phyloP scores from a whole-genome alignment of 2,113 vertebrate species.

The Hippolais icterina region DNA sequence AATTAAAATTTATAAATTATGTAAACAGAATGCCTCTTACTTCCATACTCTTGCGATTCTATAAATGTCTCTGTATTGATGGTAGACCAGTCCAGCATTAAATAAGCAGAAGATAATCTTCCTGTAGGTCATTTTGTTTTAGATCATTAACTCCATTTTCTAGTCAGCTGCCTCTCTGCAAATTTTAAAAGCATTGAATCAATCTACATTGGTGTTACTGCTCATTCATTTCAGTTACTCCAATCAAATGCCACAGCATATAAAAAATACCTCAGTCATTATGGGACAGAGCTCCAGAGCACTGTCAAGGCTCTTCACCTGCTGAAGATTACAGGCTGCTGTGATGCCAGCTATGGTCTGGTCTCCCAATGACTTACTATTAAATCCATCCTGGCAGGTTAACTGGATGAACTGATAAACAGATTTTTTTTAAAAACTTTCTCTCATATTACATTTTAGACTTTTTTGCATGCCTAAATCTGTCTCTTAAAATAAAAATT shows the following conservation, averaged over 20 bases:
- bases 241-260: neutral
- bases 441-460: neutral
- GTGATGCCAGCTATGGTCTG: no score
- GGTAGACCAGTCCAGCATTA: neutral
- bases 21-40: neutral
- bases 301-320: neutral
- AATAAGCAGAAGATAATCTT: neutral
- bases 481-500: neutral
- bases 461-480: neutral
- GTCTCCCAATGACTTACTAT: neutral
- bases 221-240: neutral
- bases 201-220: neutral
- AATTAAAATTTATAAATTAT: neutral
- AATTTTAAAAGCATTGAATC: neutral
- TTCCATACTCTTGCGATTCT: neutral
- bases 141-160: neutral
- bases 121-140: neutral
- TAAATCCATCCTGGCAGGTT: neutral
- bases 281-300: neutral
- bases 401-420: neutral
- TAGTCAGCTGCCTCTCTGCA: neutral
- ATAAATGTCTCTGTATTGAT: neutral
- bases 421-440: neutral
- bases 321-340: neutral
- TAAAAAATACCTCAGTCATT: neutral